A percentile compares a stretch with the other conserved stretches of the same genome.
phyloP scores from a whole-genome alignment of 2,888 invertebrate genomes.

The Sabatieria punctata region DNA sequence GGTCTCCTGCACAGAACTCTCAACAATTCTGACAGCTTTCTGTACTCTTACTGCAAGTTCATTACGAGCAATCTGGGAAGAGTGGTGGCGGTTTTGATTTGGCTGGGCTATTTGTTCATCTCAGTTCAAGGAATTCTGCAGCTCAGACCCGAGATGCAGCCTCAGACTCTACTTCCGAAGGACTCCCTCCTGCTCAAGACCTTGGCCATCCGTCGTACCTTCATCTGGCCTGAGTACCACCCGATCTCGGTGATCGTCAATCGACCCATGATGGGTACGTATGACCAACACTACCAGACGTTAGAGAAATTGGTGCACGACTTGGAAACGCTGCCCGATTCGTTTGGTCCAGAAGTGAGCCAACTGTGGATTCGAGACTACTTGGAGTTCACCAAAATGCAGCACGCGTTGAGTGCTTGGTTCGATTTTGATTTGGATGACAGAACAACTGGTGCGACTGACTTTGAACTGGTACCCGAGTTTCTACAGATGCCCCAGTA shows the following conservation, averaged over 20 bases:
- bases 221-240: background rate
- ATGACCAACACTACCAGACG: background rate
- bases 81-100: background rate
- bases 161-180: background rate
- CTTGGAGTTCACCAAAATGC: background rate
- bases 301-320: background rate
- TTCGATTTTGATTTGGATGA: background rate
- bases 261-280: background rate
- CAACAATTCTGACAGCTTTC: background rate
- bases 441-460: no score
- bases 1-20: background rate
- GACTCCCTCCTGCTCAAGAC: background rate
- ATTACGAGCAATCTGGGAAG: background rate
- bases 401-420: background rate
- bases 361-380: background rate
- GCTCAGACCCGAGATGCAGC: background rate
- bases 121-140: background rate
- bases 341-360: background rate
- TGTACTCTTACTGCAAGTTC: background rate
- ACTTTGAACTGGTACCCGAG: no score
- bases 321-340: background rate
- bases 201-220: background rate
- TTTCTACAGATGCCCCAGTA: no score
- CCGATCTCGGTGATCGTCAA: constrained; percentile 1
- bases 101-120: background rate